These are phyloP conservation scores for Ophraella communa DNA, from an alignment of 2,888 invertebrate species.

Conservation along the genomic window DNA sequence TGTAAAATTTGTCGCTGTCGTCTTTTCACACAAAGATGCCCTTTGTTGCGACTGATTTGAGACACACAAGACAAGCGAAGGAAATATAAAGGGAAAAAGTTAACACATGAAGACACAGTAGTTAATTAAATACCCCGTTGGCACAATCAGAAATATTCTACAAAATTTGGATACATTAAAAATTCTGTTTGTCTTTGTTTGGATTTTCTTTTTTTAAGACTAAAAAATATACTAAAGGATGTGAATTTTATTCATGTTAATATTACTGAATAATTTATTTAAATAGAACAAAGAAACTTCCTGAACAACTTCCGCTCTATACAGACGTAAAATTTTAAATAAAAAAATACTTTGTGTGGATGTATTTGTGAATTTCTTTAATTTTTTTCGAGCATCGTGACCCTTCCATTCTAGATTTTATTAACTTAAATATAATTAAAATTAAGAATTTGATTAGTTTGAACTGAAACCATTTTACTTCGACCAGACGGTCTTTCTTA, in stretches of 20 bases:
- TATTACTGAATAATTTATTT: no score
- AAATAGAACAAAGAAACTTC: no score
- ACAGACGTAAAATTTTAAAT: no score
- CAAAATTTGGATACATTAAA: no score
- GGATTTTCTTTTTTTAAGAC: no score
- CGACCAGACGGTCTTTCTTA: slow-evolving; percentile 20
- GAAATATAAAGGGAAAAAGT: background rate
- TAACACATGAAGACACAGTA: background rate
- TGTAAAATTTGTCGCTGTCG: background rate
- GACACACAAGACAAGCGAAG: background rate
- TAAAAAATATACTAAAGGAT: no score
- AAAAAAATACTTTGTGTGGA: no score
- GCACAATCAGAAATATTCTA: background rate
- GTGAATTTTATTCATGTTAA: no score
- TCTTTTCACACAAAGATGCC: background rate
- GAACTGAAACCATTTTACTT: slow-evolving; percentile 24
- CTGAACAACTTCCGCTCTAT: no score
- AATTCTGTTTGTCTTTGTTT: no score
- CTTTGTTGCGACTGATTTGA: background rate
- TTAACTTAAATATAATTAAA: slow-evolving; percentile 8
- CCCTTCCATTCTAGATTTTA: background rate
- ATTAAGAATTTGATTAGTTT: slow-evolving; percentile 17
- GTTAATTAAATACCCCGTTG: background rate
- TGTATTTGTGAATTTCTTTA: no score
- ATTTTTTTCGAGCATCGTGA: no score